Evolutionary conservation across 1,140 invertebrate species (phyloP).

Genomic region (Epicauta chinensis): DNA sequence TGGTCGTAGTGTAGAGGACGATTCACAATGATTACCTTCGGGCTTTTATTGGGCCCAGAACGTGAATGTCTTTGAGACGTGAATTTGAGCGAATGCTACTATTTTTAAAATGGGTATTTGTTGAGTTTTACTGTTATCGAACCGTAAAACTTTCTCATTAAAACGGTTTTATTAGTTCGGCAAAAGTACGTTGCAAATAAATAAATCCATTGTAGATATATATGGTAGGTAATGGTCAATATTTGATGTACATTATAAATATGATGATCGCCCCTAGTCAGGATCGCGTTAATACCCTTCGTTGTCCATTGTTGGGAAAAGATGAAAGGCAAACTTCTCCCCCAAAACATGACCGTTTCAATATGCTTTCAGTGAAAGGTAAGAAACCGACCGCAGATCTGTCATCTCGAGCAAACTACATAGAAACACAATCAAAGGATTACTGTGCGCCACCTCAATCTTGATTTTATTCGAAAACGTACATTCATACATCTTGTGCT

Average conservation of each 20-base stretch:
- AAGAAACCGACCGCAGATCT: conserved; percentile 23
- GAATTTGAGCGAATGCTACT: no score
- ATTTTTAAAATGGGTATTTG: no score
- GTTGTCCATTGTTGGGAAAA: neutral
- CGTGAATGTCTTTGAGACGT: no score
- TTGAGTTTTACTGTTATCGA: no score
- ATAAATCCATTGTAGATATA: no score
- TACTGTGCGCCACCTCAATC: neutral
- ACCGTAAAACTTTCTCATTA: no score
- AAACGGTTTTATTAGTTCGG: no score
- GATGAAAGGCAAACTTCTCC: conserved; percentile 11
- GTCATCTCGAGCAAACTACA: conserved; percentile 24
- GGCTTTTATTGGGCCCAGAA: no score
- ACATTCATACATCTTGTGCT: no score
- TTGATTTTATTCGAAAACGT: conserved; percentile 5
- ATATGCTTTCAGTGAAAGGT: conserved; percentile 12
- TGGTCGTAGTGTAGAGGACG: no score
- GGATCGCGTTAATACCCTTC: neutral
- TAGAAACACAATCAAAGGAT: conserved; percentile 27
- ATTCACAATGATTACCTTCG: no score
- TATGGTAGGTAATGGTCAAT: neutral
- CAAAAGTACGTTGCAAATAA: no score
- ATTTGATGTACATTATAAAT: neutral
- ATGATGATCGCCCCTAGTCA: neutral
- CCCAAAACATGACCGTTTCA: conserved; percentile 6